Evolutionary conservation across 2,113 vertebrate species (phyloP).

Genomic region (Meriones unguiculatus): DNA sequence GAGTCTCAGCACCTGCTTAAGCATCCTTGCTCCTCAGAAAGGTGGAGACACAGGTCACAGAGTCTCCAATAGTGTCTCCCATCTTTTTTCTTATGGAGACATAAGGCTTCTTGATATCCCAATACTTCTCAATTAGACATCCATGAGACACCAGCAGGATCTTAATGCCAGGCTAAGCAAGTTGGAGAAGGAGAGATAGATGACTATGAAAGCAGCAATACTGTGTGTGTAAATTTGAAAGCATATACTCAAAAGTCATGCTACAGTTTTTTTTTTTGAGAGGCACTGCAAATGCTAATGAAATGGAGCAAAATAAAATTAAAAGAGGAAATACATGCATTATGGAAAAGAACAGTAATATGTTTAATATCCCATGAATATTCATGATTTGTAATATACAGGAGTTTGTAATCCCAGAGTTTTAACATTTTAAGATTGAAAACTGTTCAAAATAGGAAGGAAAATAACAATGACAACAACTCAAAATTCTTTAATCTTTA

Average conservation of each 20-base stretch:
- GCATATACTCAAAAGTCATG: background rate
- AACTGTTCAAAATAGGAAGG: conserved; percentile 11
- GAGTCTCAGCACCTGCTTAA: too few species aligned
- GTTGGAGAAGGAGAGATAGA: rapidly evolving
- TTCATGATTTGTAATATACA: conserved; percentile 44
- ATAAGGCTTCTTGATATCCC: background rate
- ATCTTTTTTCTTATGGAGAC: background rate
- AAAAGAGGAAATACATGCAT: background rate
- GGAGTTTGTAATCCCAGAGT: background rate
- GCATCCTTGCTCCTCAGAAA: background rate
- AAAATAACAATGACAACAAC: conserved; percentile 59
- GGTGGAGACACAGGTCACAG: background rate
- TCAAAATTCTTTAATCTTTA: conserved; percentile 56
- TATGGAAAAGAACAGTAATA: background rate
- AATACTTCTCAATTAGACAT: background rate
- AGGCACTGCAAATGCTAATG: background rate
- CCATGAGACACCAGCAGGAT: background rate
- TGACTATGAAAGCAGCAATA: conserved; percentile 15
- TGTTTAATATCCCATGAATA: conserved; percentile 23
- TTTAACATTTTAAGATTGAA: conserved; percentile 8
- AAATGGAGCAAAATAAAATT: conserved; percentile 35
- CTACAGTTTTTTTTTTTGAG: background rate
- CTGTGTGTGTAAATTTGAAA: background rate
- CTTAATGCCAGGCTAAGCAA: background rate
- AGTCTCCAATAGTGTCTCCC: background rate